phyloP scores from a whole-genome alignment of 2,113 vertebrate species.

The Catagonus wagneri region DNA sequence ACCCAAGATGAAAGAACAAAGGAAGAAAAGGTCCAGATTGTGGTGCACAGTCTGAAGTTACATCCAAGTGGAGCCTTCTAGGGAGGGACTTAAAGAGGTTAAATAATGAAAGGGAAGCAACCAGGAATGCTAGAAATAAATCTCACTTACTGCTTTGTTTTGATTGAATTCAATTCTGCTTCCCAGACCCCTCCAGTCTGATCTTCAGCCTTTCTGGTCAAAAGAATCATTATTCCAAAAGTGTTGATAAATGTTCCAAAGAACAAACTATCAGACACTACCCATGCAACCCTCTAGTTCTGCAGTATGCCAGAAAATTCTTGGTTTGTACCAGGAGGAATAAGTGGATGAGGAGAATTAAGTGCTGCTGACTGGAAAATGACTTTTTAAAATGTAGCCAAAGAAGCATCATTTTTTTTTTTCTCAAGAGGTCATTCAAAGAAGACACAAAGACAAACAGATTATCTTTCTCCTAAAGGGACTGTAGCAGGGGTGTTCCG shows the following conservation, averaged over 20 bases:
- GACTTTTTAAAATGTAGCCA: conserved; percentile 51
- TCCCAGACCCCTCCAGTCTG: conserved; percentile 23
- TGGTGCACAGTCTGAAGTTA: background rate
- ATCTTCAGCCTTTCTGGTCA: conserved; percentile 35
- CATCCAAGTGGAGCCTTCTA: background rate
- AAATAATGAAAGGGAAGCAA: conserved; percentile 5
- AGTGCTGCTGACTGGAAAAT: conserved; percentile 64
- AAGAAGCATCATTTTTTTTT: conserved; percentile 49
- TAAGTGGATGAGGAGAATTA: conserved; percentile 59
- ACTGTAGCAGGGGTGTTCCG: background rate
- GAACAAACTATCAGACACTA: conserved; percentile 46
- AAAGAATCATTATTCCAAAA: conserved; percentile 72
- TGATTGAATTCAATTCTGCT: conserved; percentile 13
- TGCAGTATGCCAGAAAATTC: conserved; percentile 64
- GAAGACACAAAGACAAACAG: conserved; percentile 46
- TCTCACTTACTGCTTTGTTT: conserved; percentile 41
- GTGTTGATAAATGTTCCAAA: conserved; percentile 56
- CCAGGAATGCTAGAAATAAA: conserved; percentile 37
- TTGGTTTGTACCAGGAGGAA: conserved; percentile 55
- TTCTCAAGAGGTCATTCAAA: conserved; percentile 56
- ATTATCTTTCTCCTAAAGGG: conserved; percentile 48
- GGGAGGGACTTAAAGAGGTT: background rate
- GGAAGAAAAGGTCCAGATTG: background rate
- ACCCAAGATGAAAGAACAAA: conserved; percentile 23
- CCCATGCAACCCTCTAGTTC: conserved; percentile 29